Conservation (phyloP, 2,113 vertebrate species). For the Chaenogobius annularis region DNA sequence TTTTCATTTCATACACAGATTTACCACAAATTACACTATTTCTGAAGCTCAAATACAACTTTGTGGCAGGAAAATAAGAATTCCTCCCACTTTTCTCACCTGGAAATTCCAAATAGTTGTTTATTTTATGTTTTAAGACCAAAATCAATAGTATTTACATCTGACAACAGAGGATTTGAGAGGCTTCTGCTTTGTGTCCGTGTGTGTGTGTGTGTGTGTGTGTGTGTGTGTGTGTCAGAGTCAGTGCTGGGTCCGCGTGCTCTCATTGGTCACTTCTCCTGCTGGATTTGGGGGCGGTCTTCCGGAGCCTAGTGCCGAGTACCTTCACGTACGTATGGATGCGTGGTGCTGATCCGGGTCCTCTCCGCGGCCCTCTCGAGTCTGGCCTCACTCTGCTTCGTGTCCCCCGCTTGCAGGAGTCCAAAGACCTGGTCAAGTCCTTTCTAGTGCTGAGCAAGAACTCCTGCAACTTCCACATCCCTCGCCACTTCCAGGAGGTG, state of each 20-base stretch:
- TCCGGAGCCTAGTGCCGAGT: constrained; percentile 32
- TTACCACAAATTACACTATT: too few species aligned
- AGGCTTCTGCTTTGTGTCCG: not conserved
- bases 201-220: too few species aligned
- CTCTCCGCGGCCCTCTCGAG: not conserved
- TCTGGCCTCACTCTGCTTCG: not conserved
- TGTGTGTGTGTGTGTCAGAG: constrained; percentile 34
- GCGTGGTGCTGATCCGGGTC: not conserved
- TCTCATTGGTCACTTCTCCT: constrained; percentile 35
- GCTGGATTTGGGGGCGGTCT: not conserved
- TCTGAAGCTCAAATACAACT: too few species aligned
- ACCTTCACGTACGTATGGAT: constrained; percentile 41
- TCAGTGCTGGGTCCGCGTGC: constrained; percentile 58
- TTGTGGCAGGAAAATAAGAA: too few species aligned
- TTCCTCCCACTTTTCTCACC: too few species aligned
- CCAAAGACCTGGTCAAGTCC: constrained; percentile 3
- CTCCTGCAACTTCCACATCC: constrained; percentile 34
- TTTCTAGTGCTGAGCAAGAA: constrained; percentile 14
- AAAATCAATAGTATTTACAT: too few species aligned
- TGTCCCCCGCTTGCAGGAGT: constrained; percentile 38
- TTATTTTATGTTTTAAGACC: too few species aligned
- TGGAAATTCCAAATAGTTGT: too few species aligned
- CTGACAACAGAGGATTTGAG: too few species aligned
- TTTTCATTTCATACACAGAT: too few species aligned
- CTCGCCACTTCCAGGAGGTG: constrained; percentile 40